Percentiles rank a stretch among this genome's conserved stretches.
These are phyloP conservation scores for Clivina fossor DNA, from an alignment of 2,888 invertebrate species.

Conservation along the genomic window DNA sequence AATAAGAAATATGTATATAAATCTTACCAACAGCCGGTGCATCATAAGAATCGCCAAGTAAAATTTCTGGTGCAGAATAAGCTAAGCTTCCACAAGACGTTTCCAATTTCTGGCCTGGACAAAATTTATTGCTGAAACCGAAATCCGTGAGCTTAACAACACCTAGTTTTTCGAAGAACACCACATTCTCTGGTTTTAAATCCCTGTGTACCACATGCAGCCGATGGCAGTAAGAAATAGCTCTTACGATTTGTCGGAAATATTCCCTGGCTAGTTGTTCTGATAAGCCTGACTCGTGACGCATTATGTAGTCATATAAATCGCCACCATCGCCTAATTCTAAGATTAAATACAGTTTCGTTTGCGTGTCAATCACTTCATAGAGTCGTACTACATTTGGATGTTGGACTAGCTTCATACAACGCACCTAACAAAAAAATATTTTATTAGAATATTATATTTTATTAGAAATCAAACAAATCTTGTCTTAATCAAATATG, in stretches of 20 bases:
- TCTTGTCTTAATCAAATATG: too few species aligned
- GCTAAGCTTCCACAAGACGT: constrained; percentile 98
- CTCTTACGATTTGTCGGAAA: constrained; percentile 95
- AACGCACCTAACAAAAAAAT: constrained; percentile 76
- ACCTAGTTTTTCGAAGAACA: constrained; percentile 96
- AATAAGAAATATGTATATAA: too few species aligned
- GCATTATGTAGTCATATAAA: constrained; percentile 97
- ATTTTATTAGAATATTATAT: too few species aligned
- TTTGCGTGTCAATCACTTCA: constrained; percentile 99
- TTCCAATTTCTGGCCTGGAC: constrained; percentile 93
- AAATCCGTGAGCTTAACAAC: constrained; percentile 99
- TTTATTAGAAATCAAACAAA: too few species aligned
- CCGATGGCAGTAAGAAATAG: constrained; percentile 97
- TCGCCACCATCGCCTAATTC: constrained; percentile 98
- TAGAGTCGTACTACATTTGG: constrained; percentile 97
- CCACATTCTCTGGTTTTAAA: constrained; percentile 98
- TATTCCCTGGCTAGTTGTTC: constrained; percentile 86
- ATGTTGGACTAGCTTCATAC: constrained; percentile 99
- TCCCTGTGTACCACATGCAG: constrained; percentile 86
- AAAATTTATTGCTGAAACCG: constrained; percentile 94
- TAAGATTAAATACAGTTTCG: constrained; percentile 93
- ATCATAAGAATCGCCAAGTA: constrained; percentile 97
- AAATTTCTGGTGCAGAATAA: constrained; percentile 98
- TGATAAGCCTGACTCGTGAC: constrained; percentile 85
- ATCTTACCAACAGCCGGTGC: constrained; percentile 92